These are phyloP conservation scores for Romanogobio albipinnatus DNA, from an alignment of 2,113 vertebrate species.

Conservation along the genomic window DNA sequence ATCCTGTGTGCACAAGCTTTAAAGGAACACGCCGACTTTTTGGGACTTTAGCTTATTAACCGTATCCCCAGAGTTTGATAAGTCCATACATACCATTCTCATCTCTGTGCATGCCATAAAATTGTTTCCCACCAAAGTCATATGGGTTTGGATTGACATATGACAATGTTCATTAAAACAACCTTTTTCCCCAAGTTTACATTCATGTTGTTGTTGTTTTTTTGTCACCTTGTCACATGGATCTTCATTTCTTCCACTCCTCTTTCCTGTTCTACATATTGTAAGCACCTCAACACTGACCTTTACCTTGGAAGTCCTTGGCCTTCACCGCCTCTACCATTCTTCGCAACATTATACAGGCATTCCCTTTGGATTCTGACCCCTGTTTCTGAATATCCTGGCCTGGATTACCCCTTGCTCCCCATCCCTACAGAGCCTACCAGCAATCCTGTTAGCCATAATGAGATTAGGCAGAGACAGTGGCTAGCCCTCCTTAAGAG, in stretches of 20 bases:
- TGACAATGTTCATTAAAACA: no score
- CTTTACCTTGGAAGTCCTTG: not conserved
- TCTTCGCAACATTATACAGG: constrained; percentile 15
- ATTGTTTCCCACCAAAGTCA: no score
- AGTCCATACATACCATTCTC: no score
- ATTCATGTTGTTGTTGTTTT: no score
- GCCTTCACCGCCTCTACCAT: not conserved
- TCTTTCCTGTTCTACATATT: not conserved
- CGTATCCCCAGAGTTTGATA: no score
- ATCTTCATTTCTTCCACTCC: no score
- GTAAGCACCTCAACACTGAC: not conserved
- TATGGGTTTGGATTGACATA: no score
- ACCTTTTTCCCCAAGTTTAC: no score
- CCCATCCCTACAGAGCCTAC: not conserved
- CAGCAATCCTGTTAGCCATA: constrained; percentile 56
- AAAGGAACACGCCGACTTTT: not conserved
- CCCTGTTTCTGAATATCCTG: constrained; percentile 5
- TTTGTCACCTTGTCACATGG: no score
- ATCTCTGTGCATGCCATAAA: no score
- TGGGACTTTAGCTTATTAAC: no score
- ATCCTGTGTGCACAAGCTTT: not conserved
- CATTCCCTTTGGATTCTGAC: constrained; percentile 35
- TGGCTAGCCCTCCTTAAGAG: constrained; percentile 49
- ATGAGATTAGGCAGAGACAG: constrained; percentile 54
- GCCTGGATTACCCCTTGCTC: constrained; percentile 33